Evolutionary conservation across 2,888 invertebrate species (phyloP).

Genomic region (Tricholauxania praeusta): DNA sequence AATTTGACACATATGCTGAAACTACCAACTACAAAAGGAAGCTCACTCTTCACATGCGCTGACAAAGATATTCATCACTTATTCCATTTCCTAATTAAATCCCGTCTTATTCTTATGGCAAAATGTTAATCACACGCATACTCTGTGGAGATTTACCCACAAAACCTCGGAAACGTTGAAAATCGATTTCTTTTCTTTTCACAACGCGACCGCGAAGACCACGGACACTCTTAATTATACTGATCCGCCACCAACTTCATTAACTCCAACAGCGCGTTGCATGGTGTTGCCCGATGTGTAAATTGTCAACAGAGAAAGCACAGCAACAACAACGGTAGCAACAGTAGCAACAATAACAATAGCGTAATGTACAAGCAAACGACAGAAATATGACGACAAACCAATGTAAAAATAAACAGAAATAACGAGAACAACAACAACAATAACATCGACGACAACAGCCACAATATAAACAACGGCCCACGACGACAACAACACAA

Average conservation of each 20-base stretch:
- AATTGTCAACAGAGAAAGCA: slow-evolving; percentile 14
- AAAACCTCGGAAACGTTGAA: slow-evolving; percentile 12
- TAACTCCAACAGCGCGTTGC: slow-evolving; percentile 45
- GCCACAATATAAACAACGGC: slow-evolving; percentile 33
- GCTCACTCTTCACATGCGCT: too few species aligned
- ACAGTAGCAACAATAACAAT: slow-evolving; percentile 17
- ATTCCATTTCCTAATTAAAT: too few species aligned
- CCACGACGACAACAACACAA: slow-evolving; percentile 12
- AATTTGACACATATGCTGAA: too few species aligned
- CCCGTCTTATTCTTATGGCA: too few species aligned
- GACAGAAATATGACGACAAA: slow-evolving; percentile 28
- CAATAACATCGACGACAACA: slow-evolving; percentile 18
- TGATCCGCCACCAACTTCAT: slow-evolving; percentile 50
- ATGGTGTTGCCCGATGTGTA: slow-evolving; percentile 23
- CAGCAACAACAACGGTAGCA: slow-evolving; percentile 14
- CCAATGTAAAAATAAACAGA: slow-evolving; percentile 20
- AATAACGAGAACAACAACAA: slow-evolving; percentile 35
- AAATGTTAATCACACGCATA: too few species aligned
- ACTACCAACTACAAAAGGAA: too few species aligned
- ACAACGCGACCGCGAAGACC: slow-evolving; percentile 2
- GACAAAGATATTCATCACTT: too few species aligned
- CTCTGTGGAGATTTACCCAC: too few species aligned
- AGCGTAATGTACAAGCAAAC: background rate
- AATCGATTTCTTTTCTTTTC: background rate
- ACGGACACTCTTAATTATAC: slow-evolving; percentile 31